A percentile compares a stretch with the other conserved stretches of the same genome.
phyloP scores from a whole-genome alignment of 2,888 invertebrate species.

The Mesopsocus fuscifrons region DNA sequence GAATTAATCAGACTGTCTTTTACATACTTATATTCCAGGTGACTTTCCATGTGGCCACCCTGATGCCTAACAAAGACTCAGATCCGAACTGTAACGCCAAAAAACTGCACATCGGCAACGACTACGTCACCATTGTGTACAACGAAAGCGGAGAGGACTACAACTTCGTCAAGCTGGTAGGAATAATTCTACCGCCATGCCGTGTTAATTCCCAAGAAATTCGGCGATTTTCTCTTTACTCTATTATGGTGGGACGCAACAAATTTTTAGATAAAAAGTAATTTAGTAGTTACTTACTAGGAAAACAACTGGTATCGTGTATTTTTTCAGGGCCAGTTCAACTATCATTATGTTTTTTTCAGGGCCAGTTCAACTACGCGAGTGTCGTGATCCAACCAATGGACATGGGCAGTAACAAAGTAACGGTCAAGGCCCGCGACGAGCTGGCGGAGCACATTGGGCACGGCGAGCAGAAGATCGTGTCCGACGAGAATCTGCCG shows the following conservation, averaged over 20 bases:
- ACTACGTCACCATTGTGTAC: slow-evolving; percentile 90
- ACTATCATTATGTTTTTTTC: slow-evolving; percentile 19
- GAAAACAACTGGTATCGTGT: too few species aligned
- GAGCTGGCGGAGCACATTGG: slow-evolving; percentile 58
- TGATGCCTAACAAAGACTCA: slow-evolving; percentile 75
- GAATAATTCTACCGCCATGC: too few species aligned
- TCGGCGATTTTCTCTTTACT: too few species aligned
- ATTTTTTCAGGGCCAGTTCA: too few species aligned
- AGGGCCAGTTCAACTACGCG: slow-evolving; percentile 92
- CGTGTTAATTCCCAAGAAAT: too few species aligned
- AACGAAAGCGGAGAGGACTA: slow-evolving; percentile 91
- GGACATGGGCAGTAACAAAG: slow-evolving; percentile 69
- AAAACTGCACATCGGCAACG: slow-evolving; percentile 91
- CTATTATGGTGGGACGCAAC: too few species aligned
- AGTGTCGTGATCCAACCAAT: slow-evolving; percentile 81
- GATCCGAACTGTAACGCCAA: slow-evolving; percentile 84
- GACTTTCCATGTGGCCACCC: slow-evolving; percentile 87
- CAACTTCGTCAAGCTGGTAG: slow-evolving; percentile 60
- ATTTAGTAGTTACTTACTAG: too few species aligned
- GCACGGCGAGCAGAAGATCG: slow-evolving; percentile 59
- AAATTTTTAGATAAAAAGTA: too few species aligned
- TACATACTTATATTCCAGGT: slow-evolving; percentile 38
- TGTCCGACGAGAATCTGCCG: slow-evolving; percentile 76
- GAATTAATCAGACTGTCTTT: too few species aligned
- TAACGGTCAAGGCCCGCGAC: slow-evolving; percentile 63